Percentiles rank a stretch among this genome's conserved stretches.
phyloP scores from a whole-genome alignment of 2,797 vertebrate species.

The Lemur catta region DNA sequence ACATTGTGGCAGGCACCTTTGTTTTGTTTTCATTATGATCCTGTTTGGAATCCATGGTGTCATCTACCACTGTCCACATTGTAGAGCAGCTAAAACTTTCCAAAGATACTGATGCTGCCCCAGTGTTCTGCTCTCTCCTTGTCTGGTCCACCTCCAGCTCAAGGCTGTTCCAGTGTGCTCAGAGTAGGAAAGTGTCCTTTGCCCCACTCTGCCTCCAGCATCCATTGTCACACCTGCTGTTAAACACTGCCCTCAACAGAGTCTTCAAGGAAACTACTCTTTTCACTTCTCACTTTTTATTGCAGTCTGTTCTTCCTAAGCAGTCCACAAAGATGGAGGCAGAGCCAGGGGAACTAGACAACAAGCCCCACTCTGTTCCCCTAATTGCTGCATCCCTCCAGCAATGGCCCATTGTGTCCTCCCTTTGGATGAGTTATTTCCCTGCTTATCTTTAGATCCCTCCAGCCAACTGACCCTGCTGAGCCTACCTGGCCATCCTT shows the following conservation, averaged over 20 bases:
- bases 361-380: background rate
- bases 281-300: background rate
- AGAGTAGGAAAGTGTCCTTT: background rate
- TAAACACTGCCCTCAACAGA: slow-evolving; percentile 15
- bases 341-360: background rate
- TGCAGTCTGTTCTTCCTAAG: background rate
- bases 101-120: background rate
- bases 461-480: background rate
- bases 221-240: background rate
- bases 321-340: background rate
- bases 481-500: background rate
- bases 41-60: background rate
- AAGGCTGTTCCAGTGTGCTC: background rate
- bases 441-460: background rate
- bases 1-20: background rate
- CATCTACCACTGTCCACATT: background rate
- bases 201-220: background rate
- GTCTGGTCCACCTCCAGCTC: background rate
- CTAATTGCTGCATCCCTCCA: background rate
- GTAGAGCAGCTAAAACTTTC: background rate
- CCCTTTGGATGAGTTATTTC: background rate
- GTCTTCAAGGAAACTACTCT: background rate
- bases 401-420: background rate
- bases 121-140: background rate
- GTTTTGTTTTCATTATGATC: background rate